Percentiles rank a stretch among this genome's conserved stretches.
phyloP scores from a whole-genome alignment of 2,797 vertebrate genomes.

The Sphenodon punctatus region DNA sequence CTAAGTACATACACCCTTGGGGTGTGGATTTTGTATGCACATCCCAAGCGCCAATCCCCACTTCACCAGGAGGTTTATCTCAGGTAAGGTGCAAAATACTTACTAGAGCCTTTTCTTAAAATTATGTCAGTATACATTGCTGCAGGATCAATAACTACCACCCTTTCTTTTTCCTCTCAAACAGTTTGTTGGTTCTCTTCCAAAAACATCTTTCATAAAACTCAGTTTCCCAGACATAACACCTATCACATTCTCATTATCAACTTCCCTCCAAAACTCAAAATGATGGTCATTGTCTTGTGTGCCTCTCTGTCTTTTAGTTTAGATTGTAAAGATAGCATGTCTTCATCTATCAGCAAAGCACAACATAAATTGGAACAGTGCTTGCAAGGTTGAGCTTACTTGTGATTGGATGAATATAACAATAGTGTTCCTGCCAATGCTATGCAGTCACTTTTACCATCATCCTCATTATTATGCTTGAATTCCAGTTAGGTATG shows the following conservation, averaged over 20 bases:
- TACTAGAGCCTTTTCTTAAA: too few species aligned
- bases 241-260: background rate
- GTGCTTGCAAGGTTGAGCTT: background rate
- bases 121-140: too few species aligned
- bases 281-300: background rate
- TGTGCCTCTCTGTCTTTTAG: background rate
- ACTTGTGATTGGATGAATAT: background rate
- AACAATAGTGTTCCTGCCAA: background rate
- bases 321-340: background rate
- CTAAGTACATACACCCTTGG: too few species aligned
- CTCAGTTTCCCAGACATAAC: background rate
- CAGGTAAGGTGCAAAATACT: too few species aligned
- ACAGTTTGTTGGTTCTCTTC: background rate
- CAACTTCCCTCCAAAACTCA: accelerated
- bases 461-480: background rate
- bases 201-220: background rate
- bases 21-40: too few species aligned
- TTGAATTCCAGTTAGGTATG: background rate
- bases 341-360: background rate
- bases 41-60: too few species aligned
- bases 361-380: background rate
- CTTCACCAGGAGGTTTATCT: too few species aligned
- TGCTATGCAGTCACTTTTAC: background rate
- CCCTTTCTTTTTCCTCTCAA: too few species aligned
- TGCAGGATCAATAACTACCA: too few species aligned